phyloP scores from a whole-genome alignment of 1,140 invertebrate genomes.

The Drosophila fuyamai region DNA sequence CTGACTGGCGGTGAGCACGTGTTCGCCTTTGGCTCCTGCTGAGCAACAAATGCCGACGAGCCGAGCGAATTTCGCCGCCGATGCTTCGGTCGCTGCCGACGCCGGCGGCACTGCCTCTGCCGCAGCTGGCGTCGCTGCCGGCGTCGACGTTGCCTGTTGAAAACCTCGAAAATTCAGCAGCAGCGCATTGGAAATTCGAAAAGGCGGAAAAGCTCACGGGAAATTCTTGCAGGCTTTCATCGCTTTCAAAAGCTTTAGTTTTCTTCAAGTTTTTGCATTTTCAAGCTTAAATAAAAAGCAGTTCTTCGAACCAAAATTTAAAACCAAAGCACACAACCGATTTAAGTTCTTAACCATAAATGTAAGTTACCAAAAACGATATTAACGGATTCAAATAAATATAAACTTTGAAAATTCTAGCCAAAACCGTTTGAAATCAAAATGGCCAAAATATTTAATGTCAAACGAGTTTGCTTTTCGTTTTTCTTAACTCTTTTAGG shows the following conservation, averaged over 20 bases:
- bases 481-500: no score
- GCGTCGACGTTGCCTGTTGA: conserved; percentile 67
- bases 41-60: conserved; percentile 73
- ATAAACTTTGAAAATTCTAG: no score
- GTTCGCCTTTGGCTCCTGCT: conserved; percentile 38
- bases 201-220: conserved; percentile 31
- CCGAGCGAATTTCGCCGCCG: conserved; percentile 24
- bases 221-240: conserved; percentile 12
- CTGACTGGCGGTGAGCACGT: conserved; percentile 54
- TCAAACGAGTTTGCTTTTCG: no score
- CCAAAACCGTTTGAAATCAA: no score
- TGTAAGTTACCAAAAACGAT: neutral
- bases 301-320: neutral
- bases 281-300: neutral
- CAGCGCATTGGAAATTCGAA: conserved; percentile 65
- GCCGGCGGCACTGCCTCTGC: conserved; percentile 1
- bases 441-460: no score
- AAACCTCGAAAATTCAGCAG: conserved; percentile 66
- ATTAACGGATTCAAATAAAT: neutral
- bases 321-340: neutral
- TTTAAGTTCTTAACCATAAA: neutral
- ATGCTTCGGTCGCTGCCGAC: conserved; percentile 12
- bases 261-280: neutral
- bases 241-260: conserved; percentile 1
- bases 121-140: conserved; percentile 20